phyloP scores from a whole-genome alignment of 1,140 invertebrate species.

The Caenorhabditis brenneri region DNA sequence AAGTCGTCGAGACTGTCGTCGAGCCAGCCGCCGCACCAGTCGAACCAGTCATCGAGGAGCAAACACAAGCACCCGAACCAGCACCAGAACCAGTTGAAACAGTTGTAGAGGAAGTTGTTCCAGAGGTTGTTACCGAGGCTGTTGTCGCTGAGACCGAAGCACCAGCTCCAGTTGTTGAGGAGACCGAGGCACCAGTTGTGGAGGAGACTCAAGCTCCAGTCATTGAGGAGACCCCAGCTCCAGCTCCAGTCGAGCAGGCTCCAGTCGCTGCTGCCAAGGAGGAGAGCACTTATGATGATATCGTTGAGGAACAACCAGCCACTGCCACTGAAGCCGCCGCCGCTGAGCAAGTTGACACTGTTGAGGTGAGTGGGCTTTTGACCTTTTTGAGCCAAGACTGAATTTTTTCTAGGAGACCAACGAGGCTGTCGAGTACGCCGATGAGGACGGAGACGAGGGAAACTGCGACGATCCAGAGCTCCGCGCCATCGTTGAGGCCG shows the following conservation, averaged over 20 bases:
- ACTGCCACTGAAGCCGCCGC: background rate
- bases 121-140: background rate
- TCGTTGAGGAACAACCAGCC: constrained; percentile 45
- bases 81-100: background rate
- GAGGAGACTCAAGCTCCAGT: constrained; percentile 2
- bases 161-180: background rate
- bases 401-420: constrained; percentile 19
- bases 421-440: constrained; percentile 45
- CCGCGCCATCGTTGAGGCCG: constrained; percentile 51
- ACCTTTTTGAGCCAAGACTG: no score
- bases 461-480: constrained; percentile 60
- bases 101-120: background rate
- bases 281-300: constrained; percentile 55
- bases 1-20: background rate
- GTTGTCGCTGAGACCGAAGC: background rate
- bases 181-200: constrained; percentile 20
- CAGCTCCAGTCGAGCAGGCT: constrained; percentile 35
- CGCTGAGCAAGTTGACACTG: constrained; percentile 25
- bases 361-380: constrained; percentile 40
- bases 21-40: background rate
- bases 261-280: constrained; percentile 39
- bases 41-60: background rate
- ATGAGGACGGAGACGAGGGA: constrained; percentile 51
- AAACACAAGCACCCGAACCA: background rate
- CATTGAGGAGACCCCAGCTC: constrained; percentile 31